Evolutionary conservation across 2,888 invertebrate genomes (phyloP).

Genomic region (Agonopterix heracliana): DNA sequence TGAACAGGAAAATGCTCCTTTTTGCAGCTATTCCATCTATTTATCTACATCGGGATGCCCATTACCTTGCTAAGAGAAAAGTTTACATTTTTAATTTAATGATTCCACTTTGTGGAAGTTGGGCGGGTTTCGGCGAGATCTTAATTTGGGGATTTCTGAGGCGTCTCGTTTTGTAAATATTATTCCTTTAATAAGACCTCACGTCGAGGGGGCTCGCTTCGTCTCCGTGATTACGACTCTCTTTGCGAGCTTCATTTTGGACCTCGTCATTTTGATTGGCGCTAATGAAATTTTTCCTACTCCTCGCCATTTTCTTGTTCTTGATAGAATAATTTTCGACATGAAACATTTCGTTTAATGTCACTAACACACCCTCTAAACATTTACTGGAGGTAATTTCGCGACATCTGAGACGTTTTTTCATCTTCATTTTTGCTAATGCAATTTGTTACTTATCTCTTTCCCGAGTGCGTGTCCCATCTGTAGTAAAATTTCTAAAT

Average conservation of each 20-base stretch:
- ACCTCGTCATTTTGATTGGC: constrained; percentile 77
- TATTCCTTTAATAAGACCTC: constrained; percentile 77
- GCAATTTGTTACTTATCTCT: constrained; percentile 69
- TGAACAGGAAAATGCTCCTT: constrained; percentile 78
- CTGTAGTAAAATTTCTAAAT: constrained; percentile 72
- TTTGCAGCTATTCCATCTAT: constrained; percentile 77
- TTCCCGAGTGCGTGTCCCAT: constrained; percentile 63
- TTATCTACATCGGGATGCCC: constrained; percentile 77
- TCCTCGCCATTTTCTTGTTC: constrained; percentile 68
- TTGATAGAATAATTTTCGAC: constrained; percentile 70
- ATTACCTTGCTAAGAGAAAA: constrained; percentile 78
- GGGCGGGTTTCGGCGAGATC: constrained; percentile 76
- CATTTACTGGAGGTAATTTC: constrained; percentile 58
- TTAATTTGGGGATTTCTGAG: constrained; percentile 77
- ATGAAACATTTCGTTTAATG: constrained; percentile 54
- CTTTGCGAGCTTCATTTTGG: constrained; percentile 73
- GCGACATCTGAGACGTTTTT: constrained; percentile 56
- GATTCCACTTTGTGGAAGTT: constrained; percentile 78
- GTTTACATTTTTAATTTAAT: constrained; percentile 78
- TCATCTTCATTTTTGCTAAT: constrained; percentile 70
- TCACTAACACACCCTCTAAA: constrained; percentile 62
- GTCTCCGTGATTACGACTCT: constrained; percentile 76
- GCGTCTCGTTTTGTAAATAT: constrained; percentile 77
- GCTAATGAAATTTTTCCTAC: constrained; percentile 76
- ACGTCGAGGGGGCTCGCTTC: constrained; percentile 69